Conservation (phyloP, 1,140 invertebrate genomes). For the Popillia japonica region DNA sequence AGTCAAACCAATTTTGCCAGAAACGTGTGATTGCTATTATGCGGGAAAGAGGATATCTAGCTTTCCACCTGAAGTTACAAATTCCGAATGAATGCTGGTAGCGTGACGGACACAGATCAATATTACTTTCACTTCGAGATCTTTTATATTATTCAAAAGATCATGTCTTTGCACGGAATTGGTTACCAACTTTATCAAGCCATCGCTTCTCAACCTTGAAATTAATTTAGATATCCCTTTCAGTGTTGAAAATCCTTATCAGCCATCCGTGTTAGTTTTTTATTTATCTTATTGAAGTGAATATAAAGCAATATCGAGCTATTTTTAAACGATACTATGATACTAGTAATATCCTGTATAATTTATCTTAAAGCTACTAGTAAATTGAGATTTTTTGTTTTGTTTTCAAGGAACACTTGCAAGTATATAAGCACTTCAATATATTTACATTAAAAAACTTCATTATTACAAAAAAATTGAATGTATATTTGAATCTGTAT, state of each 20-base stretch:
- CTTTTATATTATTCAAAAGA: constrained; percentile 1
- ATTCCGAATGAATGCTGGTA: not conserved
- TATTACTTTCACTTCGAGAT: constrained; percentile 10
- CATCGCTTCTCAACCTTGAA: not conserved
- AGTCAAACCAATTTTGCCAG: not conserved
- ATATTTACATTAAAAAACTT: too few relatives aligned
- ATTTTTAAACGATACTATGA: too few relatives aligned
- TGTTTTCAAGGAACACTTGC: too few relatives aligned
- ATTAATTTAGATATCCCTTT: not conserved
- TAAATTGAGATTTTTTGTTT: too few relatives aligned
- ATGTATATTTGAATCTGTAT: too few relatives aligned
- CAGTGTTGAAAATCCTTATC: not conserved
- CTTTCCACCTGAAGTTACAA: not conserved
- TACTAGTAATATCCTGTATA: too few relatives aligned
- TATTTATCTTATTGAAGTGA: not conserved
- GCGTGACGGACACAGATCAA: not conserved
- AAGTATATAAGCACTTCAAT: too few relatives aligned
- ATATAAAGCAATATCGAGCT: too few relatives aligned
- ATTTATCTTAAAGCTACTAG: too few relatives aligned
- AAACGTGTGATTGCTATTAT: not conserved
- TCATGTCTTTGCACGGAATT: not conserved
- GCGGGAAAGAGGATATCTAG: not conserved
- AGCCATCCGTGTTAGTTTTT: not conserved
- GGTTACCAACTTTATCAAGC: not conserved
- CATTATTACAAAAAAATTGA: too few relatives aligned